Base-by-base conservation (phyloP, 2,888 invertebrate genomes). In the Lottia scabra region DNA sequence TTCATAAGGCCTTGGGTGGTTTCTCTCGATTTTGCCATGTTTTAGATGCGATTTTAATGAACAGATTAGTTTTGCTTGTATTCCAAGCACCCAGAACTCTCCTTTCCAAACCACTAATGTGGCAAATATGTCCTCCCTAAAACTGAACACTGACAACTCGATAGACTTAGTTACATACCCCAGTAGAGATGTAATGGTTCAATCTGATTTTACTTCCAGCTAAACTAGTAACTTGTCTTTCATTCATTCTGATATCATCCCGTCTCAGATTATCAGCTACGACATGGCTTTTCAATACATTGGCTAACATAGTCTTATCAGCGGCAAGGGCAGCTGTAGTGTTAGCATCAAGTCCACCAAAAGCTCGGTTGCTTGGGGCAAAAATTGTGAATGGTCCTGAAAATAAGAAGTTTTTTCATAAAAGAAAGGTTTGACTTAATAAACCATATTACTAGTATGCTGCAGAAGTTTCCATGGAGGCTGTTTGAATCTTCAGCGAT, bases 271-370 rank as follows among this genome's bases (percentile, higher is more conserved):
- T 72, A 4, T 80, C 81, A 12, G 68, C 70, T 23, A 83, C 81
- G 38, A 82, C 80, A 71, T 83, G 83, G 72, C 80, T 80, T 48
- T 80, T 80, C 26, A 83, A 75, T 13, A 80, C 65, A 6, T 79
- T 65, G 16, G 77, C 73, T 2, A 82, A 65, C 8, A 74, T 68
- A 0, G 70, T 66, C 5, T 75, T 65, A 45, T 81, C 79, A 15
- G 66, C 67, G 12, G 48, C 19, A 4, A 71, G 71, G 43, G 62
- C 63, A 19, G 56, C 67, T 15, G 63, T 70, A n/a, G 38, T 68
- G 6, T 56, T 65, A 2, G 62, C 12, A 44, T 48, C 27, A 5
- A 68, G 19, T n/a, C 38, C 16, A 30, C 46, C 19, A 10, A 71
- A 44, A 13, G 68, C 65, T 15, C 56, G 30, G 26, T 74, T 48